Conservation (phyloP, 2,888 invertebrate genomes). For the Malthinus flaveolus region DNA sequence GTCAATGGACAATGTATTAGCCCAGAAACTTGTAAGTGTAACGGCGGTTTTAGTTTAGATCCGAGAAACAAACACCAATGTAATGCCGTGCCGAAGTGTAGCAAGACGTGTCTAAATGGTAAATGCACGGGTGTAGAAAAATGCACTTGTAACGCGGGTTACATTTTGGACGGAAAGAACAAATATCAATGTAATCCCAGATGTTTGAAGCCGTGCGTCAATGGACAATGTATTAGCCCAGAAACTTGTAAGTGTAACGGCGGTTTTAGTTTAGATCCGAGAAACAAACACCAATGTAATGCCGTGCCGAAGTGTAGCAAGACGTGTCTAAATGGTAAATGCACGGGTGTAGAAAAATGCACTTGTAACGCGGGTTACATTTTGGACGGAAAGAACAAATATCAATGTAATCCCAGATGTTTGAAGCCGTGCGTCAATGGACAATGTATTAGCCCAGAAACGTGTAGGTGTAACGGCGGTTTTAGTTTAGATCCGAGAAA, state of each 20-base stretch:
- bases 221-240: constrained; percentile 34
- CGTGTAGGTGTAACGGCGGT: constrained; percentile 27
- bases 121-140: constrained; percentile 39
- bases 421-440: constrained; percentile 18
- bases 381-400: constrained; percentile 13
- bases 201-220: constrained; percentile 39
- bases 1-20: constrained; percentile 47
- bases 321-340: constrained; percentile 31
- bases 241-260: constrained; percentile 47
- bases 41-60: constrained; percentile 37
- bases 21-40: no score
- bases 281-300: constrained; percentile 29
- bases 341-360: constrained; percentile 23
- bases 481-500: constrained; percentile 14
- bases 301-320: constrained; percentile 33
- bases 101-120: constrained; percentile 51
- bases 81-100: constrained; percentile 37
- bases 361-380: constrained; percentile 27
- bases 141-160: constrained; percentile 35
- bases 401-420: constrained; percentile 39
- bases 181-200: constrained; percentile 46
- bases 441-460: constrained; percentile 12
- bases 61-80: constrained; percentile 25
- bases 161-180: constrained; percentile 2
- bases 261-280: constrained; percentile 23